These are phyloP conservation scores for Brachionus sp. DNA, from an alignment of 1,140 invertebrate species.

Conservation along the genomic window DNA sequence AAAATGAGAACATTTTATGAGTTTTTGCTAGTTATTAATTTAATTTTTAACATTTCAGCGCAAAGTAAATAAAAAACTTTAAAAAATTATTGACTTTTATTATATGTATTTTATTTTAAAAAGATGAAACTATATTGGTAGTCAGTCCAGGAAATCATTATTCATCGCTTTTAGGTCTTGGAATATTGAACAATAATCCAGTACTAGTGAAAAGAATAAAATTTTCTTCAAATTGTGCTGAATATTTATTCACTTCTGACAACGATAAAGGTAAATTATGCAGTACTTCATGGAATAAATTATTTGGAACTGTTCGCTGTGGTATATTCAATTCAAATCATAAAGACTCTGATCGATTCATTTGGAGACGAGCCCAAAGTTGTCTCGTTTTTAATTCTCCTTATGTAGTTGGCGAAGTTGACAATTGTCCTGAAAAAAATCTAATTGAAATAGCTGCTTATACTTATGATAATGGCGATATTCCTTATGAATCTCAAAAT, in stretches of 20 bases:
- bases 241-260: not conserved
- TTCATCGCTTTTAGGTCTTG: not conserved
- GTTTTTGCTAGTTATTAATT: no score
- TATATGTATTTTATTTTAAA: not conserved
- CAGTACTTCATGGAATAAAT: conserved; percentile 39
- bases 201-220: not conserved
- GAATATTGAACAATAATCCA: not conserved
- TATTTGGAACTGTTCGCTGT: conserved; percentile 35
- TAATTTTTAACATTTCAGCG: not conserved
- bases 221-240: conserved; percentile 14
- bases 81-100: not conserved
- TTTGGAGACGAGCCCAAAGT: conserved; percentile 4
- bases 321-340: conserved; percentile 8
- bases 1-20: no score
- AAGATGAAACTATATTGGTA: not conserved
- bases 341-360: conserved; percentile 37
- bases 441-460: conserved; percentile 41
- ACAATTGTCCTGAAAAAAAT: conserved; percentile 2
- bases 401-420: not conserved
- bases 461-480: conserved; percentile 33
- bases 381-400: not conserved
- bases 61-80: not conserved
- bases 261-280: conserved; percentile 31
- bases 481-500: conserved; percentile 20
- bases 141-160: not conserved